Evolutionary conservation across 2,888 invertebrate genomes (phyloP).

Genomic region (Oscheius myriophilus): DNA sequence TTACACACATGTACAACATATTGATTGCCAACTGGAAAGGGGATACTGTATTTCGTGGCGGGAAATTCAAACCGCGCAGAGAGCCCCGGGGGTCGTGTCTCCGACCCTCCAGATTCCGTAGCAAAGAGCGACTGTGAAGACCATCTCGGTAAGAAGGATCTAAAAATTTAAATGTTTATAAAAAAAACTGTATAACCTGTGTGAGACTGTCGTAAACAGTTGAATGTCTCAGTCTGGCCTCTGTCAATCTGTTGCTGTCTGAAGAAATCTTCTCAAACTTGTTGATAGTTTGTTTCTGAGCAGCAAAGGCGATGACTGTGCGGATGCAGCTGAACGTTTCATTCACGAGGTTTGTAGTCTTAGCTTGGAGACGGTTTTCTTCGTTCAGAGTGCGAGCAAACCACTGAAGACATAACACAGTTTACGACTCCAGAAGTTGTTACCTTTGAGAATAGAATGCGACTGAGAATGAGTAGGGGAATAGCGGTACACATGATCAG

Average conservation of each 20-base stretch:
- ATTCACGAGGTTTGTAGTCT: slow-evolving; percentile 67
- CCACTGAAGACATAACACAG: no score
- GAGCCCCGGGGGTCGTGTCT: slow-evolving; percentile 60
- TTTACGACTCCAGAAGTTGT: background rate
- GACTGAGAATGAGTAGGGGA: slow-evolving; percentile 58
- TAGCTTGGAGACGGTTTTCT: slow-evolving; percentile 62
- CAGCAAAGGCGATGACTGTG: slow-evolving; percentile 68
- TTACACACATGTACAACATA: slow-evolving; percentile 68
- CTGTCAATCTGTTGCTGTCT: slow-evolving; percentile 62
- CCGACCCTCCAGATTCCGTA: slow-evolving; percentile 68
- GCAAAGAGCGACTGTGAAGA: slow-evolving; percentile 67
- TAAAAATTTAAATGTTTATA: slow-evolving; percentile 20
- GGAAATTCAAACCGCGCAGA: slow-evolving; percentile 57
- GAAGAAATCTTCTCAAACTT: slow-evolving; percentile 62
- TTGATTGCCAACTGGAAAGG: slow-evolving; percentile 59
- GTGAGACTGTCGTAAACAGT: slow-evolving; percentile 69
- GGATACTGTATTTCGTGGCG: background rate
- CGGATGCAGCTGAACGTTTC: slow-evolving; percentile 68
- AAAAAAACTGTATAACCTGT: slow-evolving; percentile 42
- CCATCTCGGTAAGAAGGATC: slow-evolving; percentile 67
- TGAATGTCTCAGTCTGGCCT: slow-evolving; percentile 64
- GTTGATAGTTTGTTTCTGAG: slow-evolving; percentile 65
- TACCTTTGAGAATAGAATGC: slow-evolving; percentile 67
- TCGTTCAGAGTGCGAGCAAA: slow-evolving; percentile 67
- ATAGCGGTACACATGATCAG: slow-evolving; percentile 64